Base-by-base conservation (phyloP, 1,140 invertebrate species). In the Wiebesia pumilae region DNA sequence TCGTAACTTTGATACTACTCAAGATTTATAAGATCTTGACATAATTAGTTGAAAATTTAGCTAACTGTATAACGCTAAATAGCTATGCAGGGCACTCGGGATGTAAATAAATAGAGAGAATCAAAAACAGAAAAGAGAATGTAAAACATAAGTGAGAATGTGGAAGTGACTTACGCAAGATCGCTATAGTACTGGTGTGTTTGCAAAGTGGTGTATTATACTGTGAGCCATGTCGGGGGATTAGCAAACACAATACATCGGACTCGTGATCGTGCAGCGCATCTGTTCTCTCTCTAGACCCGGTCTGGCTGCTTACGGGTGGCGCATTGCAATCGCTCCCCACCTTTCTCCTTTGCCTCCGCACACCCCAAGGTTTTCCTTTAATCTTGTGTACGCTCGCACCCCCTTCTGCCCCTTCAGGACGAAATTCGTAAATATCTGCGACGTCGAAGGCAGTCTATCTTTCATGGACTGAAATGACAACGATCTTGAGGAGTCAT, bases 231-330 rank as follows among this genome's bases (percentile, higher is more conserved):
- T 92, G 92, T 91, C 88, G 91, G 90, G 81, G 92, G 92, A 93
- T 93, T 93, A 93, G 91, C 92, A 93, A 93, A 92, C 91, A 91
- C 92, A 91, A 92, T 93, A 93, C 92, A 92, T 92, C 90, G 91
- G 90, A 90, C 90, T 91, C 89, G 91, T 89, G 91, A 93, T 92
- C 92, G 92, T 92, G 91, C 91, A 89, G 91, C 90, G 91, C 92
- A 93, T 93, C 92, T 93, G 93, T 92, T 93, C 92, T 89, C 91
- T 85, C 67, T 85, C 80, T 43, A 24, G 38, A 16, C 24, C 9
- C 38, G 27, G n/a, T 30, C 81, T 47, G 69, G 81, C 88, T 90
- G 89, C 89, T 89, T 91, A 92, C 90, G 89, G 84, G 89, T 88
- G 90, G 88, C 90, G 92, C 91, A 93, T 93, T 89, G 91, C 92